A percentile compares a stretch with the other conserved stretches of the same genome.
phyloP scores from a whole-genome alignment of 23 tunicate genomes.

The Botrylloides violaceus region DNA sequence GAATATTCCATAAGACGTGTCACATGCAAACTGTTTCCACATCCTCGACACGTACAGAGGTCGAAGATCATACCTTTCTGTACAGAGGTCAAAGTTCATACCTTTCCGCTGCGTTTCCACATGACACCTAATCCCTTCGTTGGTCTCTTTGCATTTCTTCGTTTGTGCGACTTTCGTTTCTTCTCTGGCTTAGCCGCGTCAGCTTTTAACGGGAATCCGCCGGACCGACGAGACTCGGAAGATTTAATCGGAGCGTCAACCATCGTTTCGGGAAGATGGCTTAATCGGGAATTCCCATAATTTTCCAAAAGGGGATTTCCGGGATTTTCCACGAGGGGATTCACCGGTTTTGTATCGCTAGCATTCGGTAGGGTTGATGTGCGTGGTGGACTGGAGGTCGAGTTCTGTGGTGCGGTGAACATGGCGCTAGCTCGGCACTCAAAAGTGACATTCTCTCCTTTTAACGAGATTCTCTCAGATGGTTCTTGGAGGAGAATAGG shows the following conservation, averaged over 20 bases:
- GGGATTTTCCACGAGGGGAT: no score
- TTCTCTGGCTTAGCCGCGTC: background rate
- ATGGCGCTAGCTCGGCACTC: conserved; percentile 86
- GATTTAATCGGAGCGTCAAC: background rate
- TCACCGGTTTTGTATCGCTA: background rate
- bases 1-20: no score
- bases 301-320: no score
- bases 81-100: no score
- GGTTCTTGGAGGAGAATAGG: conserved; percentile 71
- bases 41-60: no score
- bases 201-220: conserved; percentile 17
- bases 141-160: background rate
- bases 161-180: background rate
- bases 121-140: background rate
- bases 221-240: conserved; percentile 5
- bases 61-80: no score
- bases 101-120: conserved; percentile 14
- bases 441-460: conserved; percentile 71
- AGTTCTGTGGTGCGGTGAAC: conserved; percentile 14
- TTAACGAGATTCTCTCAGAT: conserved; percentile 14
- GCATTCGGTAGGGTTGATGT: background rate
- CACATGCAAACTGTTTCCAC: no score
- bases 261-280: background rate
- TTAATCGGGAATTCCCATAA: background rate
- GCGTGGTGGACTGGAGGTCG: no score